phyloP scores from a whole-genome alignment of 1,140 invertebrate genomes.

The Hermetia illucens region DNA sequence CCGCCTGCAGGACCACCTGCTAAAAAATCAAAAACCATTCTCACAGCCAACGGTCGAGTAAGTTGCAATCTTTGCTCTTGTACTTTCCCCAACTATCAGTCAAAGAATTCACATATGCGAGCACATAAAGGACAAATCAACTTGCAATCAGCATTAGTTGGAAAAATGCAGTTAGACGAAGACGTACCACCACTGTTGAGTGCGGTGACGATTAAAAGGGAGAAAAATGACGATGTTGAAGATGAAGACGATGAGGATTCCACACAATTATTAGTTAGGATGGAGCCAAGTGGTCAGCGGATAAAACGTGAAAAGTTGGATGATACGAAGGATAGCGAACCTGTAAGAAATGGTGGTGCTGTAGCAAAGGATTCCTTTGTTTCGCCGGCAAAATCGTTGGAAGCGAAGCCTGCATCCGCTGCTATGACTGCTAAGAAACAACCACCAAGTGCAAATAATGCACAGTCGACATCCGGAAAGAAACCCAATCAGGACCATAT shows the following conservation, averaged over 20 bases:
- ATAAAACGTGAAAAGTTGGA: too few relatives aligned
- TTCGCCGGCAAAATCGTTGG: too few relatives aligned
- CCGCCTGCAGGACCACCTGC: too few relatives aligned
- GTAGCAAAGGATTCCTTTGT: too few relatives aligned
- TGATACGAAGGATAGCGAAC: too few relatives aligned
- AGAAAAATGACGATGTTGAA: too few relatives aligned
- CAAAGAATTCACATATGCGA: slow-evolving; percentile 8
- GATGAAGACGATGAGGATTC: too few relatives aligned
- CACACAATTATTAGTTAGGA: too few relatives aligned
- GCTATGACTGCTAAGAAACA: neutral
- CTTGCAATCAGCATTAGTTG: too few relatives aligned
- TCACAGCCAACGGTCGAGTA: neutral
- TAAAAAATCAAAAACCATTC: neutral
- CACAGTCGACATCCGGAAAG: neutral
- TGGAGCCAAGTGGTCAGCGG: too few relatives aligned
- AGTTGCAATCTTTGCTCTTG: neutral
- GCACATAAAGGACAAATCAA: neutral
- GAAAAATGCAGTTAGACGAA: neutral
- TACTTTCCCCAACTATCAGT: neutral
- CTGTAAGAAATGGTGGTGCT: too few relatives aligned
- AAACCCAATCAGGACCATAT: slow-evolving; percentile 1
- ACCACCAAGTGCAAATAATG: neutral
- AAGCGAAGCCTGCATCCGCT: slow-evolving; percentile 5
- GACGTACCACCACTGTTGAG: neutral
- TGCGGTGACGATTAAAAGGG: neutral